Percentiles rank a stretch among this genome's conserved stretches.
These are phyloP conservation scores for Nebria ingens DNA, from an alignment of 1,140 invertebrate genomes.

Conservation along the genomic window DNA sequence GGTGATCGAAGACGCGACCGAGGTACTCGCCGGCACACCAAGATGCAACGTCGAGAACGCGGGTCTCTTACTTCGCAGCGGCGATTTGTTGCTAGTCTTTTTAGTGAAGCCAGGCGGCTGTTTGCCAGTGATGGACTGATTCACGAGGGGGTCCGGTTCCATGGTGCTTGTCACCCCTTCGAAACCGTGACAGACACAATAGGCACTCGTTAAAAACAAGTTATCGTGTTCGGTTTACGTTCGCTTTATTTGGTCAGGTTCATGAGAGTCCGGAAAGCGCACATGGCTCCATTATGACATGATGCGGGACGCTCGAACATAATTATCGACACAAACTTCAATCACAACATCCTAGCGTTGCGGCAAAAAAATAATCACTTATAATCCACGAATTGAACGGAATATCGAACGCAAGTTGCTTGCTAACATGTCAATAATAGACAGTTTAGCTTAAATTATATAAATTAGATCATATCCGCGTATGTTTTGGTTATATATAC, in stretches of 20 bases:
- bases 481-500: no score
- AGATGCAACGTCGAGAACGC: slow-evolving; percentile 7
- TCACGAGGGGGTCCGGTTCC: slow-evolving; percentile 19
- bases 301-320: neutral
- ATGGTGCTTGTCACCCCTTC: slow-evolving; percentile 16
- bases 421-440: no score
- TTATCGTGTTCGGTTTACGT: slow-evolving; percentile 6
- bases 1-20: neutral
- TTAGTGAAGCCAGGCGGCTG: slow-evolving; percentile 11
- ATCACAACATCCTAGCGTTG: no score
- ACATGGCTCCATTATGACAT: neutral
- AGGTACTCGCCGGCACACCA: neutral
- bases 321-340: no score
- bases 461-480: no score
- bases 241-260: slow-evolving; percentile 5
- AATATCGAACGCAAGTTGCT: no score
- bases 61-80: neutral
- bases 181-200: slow-evolving; percentile 14
- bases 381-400: neutral
- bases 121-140: neutral
- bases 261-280: neutral
- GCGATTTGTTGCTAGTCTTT: slow-evolving; percentile 11
- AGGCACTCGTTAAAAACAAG: slow-evolving; percentile 9
- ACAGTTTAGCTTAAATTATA: no score
- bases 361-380: neutral